Evolutionary conservation across 2,797 vertebrate species (phyloP), one percentile per base, ranked within the genome.

Genomic region (Gymnoscopelus braueri): DNA sequence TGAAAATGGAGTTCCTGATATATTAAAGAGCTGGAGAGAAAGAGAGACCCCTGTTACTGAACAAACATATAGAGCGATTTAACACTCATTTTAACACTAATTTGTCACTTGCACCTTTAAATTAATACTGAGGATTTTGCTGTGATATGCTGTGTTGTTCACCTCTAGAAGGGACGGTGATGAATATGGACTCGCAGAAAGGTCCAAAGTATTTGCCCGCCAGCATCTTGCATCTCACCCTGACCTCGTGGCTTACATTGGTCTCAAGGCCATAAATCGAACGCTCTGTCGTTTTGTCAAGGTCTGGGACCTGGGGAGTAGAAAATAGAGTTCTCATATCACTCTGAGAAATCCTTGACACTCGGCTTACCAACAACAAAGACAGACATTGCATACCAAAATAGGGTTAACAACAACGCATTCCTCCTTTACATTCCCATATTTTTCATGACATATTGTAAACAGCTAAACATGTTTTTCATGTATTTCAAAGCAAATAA

Each of bases 241-340:
- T 91, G 54, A 98, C 88, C 87, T 98, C 95, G 19, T 99, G 94
- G 32, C 95, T 93, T n/a, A 91, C 88, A 66, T 94, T 93, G 11
- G 88, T 91, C 79, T 88, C 92, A 75, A 99, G 77, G 0, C 96
- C 95, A 8, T 94, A 99, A 39, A 99, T 56, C 0, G 95, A 93
- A n/a, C 91, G 69, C 23, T 90, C 70, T 24, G 92, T 95, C 47
- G 82, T 88, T 60, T 74, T 84, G 39, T 93, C 85, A 26, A 87
- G 88, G 50, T 93, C 88, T 44, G 91, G 19, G 19, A 19, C 58
- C 97, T 98, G 92, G 9, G 73, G 54, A 5, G 71, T 3, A 29
- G 62, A 61, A 74, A 87, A 87, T 53, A 89, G 15, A 79, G 60
- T 61, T 64, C 24, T 19, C 11, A 44, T 51, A 51, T 51, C 50